A percentile compares a stretch with the other conserved stretches of the same genome.
Evolutionary conservation across 2,888 invertebrate species (phyloP).

Genomic region (Glaucopsyche alexis): DNA sequence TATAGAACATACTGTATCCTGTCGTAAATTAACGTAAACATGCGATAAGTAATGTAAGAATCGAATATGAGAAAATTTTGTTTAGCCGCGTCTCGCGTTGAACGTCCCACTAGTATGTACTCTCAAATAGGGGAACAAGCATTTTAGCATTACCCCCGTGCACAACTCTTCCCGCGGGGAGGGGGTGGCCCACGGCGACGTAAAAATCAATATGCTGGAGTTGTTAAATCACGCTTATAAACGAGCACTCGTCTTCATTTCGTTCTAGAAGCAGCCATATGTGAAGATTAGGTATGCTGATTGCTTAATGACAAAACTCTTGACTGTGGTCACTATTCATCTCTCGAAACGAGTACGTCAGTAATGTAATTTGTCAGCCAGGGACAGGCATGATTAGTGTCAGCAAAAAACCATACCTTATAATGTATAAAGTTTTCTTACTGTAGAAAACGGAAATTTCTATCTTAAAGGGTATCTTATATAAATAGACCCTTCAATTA

Average conservation of each 20-base stretch:
- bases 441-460: background rate
- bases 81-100: slow-evolving; percentile 53
- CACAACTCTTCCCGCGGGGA: slow-evolving; percentile 79
- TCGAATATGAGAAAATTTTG: slow-evolving; percentile 53
- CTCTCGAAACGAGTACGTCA: background rate
- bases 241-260: slow-evolving; percentile 81
- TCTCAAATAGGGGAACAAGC: slow-evolving; percentile 81
- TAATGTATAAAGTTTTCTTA: background rate
- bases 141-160: slow-evolving; percentile 81
- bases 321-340: background rate
- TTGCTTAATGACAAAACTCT: background rate
- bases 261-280: slow-evolving; percentile 74
- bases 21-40: slow-evolving; percentile 71
- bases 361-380: background rate
- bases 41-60: slow-evolving; percentile 58
- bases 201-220: slow-evolving; percentile 85
- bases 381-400: background rate
- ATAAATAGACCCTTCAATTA: too few species aligned
- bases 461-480: background rate
- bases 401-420: background rate
- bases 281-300: slow-evolving; percentile 40
- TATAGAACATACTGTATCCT: slow-evolving; percentile 74
- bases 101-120: slow-evolving; percentile 77
- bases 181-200: slow-evolving; percentile 79
- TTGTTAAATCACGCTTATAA: slow-evolving; percentile 87